phyloP scores from a whole-genome alignment of 2,797 vertebrate species.

The Euthynnus affinis region DNA sequence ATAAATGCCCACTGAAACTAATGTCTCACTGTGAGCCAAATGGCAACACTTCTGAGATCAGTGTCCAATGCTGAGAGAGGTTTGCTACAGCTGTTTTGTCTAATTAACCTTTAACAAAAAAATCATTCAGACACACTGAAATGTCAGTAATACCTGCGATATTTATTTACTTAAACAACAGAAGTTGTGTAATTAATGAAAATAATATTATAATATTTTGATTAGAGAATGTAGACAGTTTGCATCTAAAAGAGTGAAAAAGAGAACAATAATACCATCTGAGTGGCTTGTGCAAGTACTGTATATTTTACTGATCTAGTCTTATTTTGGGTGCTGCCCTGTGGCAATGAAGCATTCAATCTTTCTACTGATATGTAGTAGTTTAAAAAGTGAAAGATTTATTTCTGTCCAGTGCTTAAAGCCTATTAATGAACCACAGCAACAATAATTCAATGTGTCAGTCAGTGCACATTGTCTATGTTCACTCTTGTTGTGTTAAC shows the following conservation, averaged over 20 bases:
- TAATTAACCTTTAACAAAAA: constrained; percentile 25
- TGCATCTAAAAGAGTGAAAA: constrained; percentile 26
- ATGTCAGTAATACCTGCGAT: constrained; percentile 2
- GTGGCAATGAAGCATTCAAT: constrained; percentile 3
- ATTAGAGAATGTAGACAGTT: constrained; percentile 4
- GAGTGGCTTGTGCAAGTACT: constrained; percentile 23
- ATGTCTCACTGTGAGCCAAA: background rate
- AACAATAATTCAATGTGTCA: constrained; percentile 48
- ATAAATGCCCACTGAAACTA: background rate
- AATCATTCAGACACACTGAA: background rate
- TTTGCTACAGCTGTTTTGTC: background rate
- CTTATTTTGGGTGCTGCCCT: constrained; percentile 39
- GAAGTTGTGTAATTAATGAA: constrained; percentile 2
- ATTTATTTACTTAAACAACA: background rate
- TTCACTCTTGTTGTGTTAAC: background rate
- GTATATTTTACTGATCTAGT: constrained; percentile 38
- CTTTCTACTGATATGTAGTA: constrained; percentile 34
- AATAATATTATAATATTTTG: background rate
- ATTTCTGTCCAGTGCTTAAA: constrained; percentile 34
- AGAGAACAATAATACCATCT: constrained; percentile 9
- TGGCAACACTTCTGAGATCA: background rate
- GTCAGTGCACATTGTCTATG: constrained; percentile 15
- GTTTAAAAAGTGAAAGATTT: constrained; percentile 54
- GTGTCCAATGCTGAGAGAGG: background rate
- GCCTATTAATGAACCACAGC: constrained; percentile 53